A percentile compares a stretch with the other conserved stretches of the same genome.
These are phyloP conservation scores for Anguilla obscura DNA, from an alignment of 2,797 vertebrate species.

Conservation along the genomic window DNA sequence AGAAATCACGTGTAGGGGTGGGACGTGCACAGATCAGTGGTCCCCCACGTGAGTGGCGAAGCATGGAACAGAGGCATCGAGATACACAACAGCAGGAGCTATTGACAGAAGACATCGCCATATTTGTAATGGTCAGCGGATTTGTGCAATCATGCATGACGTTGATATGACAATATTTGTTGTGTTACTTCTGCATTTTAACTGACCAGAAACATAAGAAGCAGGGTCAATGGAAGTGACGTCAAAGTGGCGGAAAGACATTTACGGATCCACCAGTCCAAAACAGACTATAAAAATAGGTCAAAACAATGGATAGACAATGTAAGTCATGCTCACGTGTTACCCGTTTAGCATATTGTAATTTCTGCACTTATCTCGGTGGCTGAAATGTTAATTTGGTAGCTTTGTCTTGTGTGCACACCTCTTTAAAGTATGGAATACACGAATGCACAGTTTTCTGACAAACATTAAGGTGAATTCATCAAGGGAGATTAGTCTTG, in stretches of 20 bases:
- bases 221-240: neutral
- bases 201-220: neutral
- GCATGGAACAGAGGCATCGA: too few species aligned
- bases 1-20: constrained; percentile 45
- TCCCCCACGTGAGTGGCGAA: constrained; percentile 35
- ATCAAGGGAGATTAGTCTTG: neutral
- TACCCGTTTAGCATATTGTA: too few species aligned
- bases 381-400: too few species aligned
- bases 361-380: too few species aligned
- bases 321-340: too few species aligned
- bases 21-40: constrained; percentile 24
- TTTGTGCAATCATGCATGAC: constrained; percentile 29
- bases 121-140: neutral
- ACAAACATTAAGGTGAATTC: neutral
- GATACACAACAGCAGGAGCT: neutral
- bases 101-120: neutral
- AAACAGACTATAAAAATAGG: too few species aligned
- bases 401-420: too few species aligned
- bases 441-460: neutral
- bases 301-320: too few species aligned
- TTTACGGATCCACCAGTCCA: neutral
- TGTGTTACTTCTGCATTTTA: constrained; percentile 26
- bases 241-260: neutral
- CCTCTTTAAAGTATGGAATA: neutral
- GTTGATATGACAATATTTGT: constrained; percentile 23